Conservation (phyloP, 2,113 vertebrate genomes). For the Daubentonia madagascariensis region DNA sequence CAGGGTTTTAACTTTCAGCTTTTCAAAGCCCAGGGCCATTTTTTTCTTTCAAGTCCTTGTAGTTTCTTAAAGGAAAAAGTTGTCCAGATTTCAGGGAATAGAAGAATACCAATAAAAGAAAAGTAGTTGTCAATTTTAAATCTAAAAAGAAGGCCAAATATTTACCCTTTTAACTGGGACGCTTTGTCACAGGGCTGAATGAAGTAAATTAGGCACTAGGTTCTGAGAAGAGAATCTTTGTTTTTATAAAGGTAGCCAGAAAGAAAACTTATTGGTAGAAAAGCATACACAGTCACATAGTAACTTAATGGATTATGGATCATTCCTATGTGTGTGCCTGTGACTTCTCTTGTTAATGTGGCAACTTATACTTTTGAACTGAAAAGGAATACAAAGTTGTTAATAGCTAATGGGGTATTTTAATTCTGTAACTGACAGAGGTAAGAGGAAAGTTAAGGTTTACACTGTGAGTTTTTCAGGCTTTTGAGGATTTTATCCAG, state of each 20-base stretch:
- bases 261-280: neutral
- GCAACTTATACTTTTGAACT: neutral
- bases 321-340: accelerated
- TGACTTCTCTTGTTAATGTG: neutral
- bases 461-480: neutral
- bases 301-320: neutral
- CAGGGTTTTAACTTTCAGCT: neutral
- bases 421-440: neutral
- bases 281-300: neutral
- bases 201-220: neutral
- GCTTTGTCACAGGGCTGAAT: neutral
- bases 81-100: neutral
- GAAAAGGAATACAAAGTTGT: neutral
- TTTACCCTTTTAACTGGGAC: neutral
- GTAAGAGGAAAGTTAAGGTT: neutral
- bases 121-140: neutral
- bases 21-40: neutral
- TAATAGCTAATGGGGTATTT: neutral
- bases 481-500: slow-evolving; percentile 9
- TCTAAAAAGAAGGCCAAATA: neutral
- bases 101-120: neutral
- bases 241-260: neutral
- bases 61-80: neutral
- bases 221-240: neutral
- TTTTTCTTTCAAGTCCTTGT: neutral